These are phyloP conservation scores for Podocnemis expansa DNA, from an alignment of 2,113 vertebrate species.

Conservation along the genomic window DNA sequence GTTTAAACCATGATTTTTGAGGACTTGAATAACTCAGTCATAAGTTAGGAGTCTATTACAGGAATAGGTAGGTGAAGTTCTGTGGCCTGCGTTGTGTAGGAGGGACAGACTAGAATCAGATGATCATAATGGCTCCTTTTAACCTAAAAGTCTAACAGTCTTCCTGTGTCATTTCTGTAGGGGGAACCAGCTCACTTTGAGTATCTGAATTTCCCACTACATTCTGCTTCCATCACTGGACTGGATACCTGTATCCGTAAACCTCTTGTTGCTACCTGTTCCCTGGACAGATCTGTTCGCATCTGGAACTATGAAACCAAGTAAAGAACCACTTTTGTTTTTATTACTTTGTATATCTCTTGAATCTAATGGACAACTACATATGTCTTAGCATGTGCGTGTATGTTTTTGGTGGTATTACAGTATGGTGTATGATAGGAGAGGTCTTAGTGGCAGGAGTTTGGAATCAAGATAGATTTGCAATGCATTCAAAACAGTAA, in stretches of 20 bases:
- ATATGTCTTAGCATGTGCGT: neutral
- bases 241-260: constrained; percentile 89
- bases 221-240: constrained; percentile 88
- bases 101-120: too few species aligned
- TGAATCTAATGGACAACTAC: neutral
- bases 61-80: too few species aligned
- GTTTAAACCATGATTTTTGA: too few species aligned
- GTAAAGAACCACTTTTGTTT: constrained; percentile 76
- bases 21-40: too few species aligned
- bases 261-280: constrained; percentile 91
- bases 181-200: constrained; percentile 83
- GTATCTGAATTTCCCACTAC: constrained; percentile 86
- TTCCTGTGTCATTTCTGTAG: constrained; percentile 71
- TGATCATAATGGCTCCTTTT: too few species aligned
- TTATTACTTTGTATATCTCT: neutral
- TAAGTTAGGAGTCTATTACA: too few species aligned
- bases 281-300: constrained; percentile 89
- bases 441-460: neutral
- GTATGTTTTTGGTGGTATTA: neutral
- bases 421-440: neutral
- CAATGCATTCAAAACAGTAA: neutral
- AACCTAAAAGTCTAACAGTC: too few species aligned
- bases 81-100: too few species aligned
- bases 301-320: constrained; percentile 95
- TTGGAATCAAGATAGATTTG: neutral